phyloP scores from a whole-genome alignment of 2,113 vertebrate species.

The Hemiscyllium ocellatum region DNA sequence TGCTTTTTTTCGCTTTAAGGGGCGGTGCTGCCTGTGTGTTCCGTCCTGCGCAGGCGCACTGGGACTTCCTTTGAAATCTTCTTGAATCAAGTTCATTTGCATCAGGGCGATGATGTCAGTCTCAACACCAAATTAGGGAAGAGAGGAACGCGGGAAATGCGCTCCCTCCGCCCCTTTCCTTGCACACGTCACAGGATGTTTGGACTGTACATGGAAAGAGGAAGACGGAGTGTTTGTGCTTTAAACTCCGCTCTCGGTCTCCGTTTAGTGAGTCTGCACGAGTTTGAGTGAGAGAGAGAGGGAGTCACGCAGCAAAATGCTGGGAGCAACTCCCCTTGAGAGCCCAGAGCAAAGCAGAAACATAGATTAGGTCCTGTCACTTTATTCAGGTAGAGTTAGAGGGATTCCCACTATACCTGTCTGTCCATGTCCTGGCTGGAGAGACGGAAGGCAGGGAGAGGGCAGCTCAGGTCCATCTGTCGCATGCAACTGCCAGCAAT shows the following conservation, averaged over 20 bases:
- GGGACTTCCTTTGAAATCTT: slow-evolving; percentile 64
- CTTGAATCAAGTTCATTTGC: slow-evolving; percentile 67
- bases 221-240: background rate
- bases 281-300: background rate
- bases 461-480: background rate
- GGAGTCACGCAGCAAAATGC: background rate
- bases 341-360: too few species aligned
- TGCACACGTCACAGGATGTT: slow-evolving; percentile 5
- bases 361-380: too few species aligned
- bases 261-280: background rate
- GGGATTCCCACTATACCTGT: background rate
- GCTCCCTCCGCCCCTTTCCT: background rate
- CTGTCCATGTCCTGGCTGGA: background rate
- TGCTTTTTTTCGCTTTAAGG: background rate
- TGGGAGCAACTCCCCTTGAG: background rate
- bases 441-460: background rate
- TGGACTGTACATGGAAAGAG: slow-evolving; percentile 21
- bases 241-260: background rate
- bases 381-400: background rate
- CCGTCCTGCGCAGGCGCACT: slow-evolving; percentile 62
- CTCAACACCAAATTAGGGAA: slow-evolving; percentile 68
- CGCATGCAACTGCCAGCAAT: background rate
- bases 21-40: background rate
- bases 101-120: slow-evolving; percentile 46
- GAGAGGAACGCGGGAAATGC: slow-evolving; percentile 72